Conservation (phyloP, 2,113 vertebrate genomes). For the Stegostoma tigrinum region DNA sequence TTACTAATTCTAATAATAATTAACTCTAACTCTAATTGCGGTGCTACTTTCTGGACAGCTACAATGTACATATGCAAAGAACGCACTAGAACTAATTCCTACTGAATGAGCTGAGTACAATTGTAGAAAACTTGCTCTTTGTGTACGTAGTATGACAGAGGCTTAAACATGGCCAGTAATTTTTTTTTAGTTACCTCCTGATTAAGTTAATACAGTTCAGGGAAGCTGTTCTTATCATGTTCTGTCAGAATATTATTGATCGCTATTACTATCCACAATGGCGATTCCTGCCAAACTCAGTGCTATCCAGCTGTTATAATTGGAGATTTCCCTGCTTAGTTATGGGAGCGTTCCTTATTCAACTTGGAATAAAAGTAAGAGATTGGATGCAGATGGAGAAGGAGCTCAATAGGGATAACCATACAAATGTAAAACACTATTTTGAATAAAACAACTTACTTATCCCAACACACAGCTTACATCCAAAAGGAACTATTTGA, state of each 20-base stretch:
- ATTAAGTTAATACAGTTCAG: background rate
- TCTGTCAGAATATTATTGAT: background rate
- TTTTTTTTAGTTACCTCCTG: conserved; percentile 15
- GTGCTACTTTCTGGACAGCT: background rate
- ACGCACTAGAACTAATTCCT: background rate
- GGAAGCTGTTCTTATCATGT: background rate
- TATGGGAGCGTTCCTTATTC: too few relatives aligned
- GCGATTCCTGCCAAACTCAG: too few relatives aligned
- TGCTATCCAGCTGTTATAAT: too few relatives aligned
- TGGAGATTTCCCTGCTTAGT: too few relatives aligned
- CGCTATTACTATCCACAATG: background rate
- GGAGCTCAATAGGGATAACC: too few relatives aligned
- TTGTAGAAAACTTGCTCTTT: background rate
- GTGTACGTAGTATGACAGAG: background rate
- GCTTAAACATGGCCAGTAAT: background rate
- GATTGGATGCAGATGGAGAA: too few relatives aligned
- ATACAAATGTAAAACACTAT: too few relatives aligned
- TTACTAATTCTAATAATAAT: background rate
- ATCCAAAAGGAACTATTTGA: too few relatives aligned
- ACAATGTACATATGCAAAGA: background rate
- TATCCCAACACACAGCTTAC: too few relatives aligned
- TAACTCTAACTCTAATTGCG: background rate
- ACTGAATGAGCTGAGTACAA: background rate
- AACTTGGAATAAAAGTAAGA: too few relatives aligned
- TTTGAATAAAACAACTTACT: too few relatives aligned